Evolutionary conservation across 2,113 vertebrate species (phyloP), one percentile per base, ranked within the genome.

Genomic region (Alectura lathami): DNA sequence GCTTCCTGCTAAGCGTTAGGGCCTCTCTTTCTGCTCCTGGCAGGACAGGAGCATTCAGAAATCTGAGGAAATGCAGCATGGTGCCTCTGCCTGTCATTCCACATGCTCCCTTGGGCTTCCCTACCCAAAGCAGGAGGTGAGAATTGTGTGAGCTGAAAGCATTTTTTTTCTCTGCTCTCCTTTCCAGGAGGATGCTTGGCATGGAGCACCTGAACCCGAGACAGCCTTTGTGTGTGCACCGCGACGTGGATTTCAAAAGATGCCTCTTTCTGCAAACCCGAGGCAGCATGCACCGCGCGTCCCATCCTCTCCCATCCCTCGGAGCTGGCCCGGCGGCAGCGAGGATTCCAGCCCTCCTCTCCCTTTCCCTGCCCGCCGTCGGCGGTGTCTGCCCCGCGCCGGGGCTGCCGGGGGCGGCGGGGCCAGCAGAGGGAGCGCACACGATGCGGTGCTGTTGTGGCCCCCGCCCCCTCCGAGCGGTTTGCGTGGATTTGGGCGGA

Each of bases 401-500:
- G n/a, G n/a, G n/a, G n/a, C n/a, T n/a, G n/a, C n/a, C n/a, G n/a
- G n/a, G n/a, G n/a, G n/a, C 92, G 32, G 50, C 86, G 87, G 64
- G 64, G 87, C 96, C 96, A 91, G 94, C 94, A 95, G 97, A 73
- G 96, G 97, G 95, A 93, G 96, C 93, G 93, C 95, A 81, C 79
- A 48, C 68, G 74, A 86, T 91, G 83, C 91, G 86, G 86, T 50
- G 93, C 86, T 11, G 70, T 26, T 62, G 79, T 40, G 48, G 56
- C 56, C 56, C 47, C 63, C 47, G 18, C 7, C 4, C 56, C 30
- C 29, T 53, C 63, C 9, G 22, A 38, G 38, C 48, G 14, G 45
- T 53, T 29, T 53, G 50, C 8, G 50, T 53, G 15, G 80, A 29
- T 2, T 6, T 9, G 74, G 8, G 69, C 6, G 42, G 0, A 3